Conservation (phyloP, 2,888 invertebrate species). For the Drosophila lutescens region DNA sequence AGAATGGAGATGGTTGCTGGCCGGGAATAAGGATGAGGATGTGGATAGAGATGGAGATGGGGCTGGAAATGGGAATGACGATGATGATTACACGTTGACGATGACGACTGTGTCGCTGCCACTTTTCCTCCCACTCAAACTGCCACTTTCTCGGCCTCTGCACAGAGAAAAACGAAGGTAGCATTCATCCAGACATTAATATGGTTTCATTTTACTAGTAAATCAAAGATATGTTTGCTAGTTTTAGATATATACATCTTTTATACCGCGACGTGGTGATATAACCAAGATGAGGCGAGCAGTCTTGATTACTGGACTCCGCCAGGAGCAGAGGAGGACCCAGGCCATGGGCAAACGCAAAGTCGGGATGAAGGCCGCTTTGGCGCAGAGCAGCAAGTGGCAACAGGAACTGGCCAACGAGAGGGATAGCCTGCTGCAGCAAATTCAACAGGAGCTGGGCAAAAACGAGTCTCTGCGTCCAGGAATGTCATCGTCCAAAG, state of each 20-base stretch:
- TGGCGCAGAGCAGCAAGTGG: no score
- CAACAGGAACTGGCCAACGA: no score
- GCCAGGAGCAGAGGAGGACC: no score
- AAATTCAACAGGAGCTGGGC: neutral
- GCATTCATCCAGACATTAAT: neutral
- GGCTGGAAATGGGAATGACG: slow-evolving; percentile 53
- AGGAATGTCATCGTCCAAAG: neutral
- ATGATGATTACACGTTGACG: slow-evolving; percentile 75
- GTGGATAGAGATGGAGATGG: slow-evolving; percentile 45
- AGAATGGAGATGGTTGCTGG: slow-evolving; percentile 36
- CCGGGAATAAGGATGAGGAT: slow-evolving; percentile 41
- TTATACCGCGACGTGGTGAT: no score
- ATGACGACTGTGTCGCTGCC: slow-evolving; percentile 62
- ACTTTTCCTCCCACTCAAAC: slow-evolving; percentile 7
- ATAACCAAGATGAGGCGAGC: no score
- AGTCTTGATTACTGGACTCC: no score
- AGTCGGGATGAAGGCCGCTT: no score
- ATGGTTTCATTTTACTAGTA: no score
- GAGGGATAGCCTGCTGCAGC: neutral
- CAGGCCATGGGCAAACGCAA: no score
- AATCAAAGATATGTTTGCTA: no score
- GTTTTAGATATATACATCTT: no score
- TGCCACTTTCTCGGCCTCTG: neutral
- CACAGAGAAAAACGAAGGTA: neutral
- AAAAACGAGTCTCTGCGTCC: neutral